Base-by-base conservation (phyloP, 30 jellyfish, hydroid and myxozoan species). In the Pseudorhiza aurosa region DNA sequence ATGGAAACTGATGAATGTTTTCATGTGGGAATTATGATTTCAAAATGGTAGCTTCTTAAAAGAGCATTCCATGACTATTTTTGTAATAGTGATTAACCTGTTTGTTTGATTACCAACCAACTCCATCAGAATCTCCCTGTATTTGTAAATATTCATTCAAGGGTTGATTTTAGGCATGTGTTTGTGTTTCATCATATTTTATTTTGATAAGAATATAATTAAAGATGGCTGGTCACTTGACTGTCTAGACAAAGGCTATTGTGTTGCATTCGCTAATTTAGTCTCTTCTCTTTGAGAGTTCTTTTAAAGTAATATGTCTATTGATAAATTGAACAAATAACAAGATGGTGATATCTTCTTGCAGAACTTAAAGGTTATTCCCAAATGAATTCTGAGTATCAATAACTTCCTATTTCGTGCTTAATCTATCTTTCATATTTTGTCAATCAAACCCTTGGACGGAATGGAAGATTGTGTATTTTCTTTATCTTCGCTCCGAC, bases 41-140 rank as follows among this genome's bases (percentile, higher is more conserved):
- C 60, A 70, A 65, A 68, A 44, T 56, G 71, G 84, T 39, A 65
- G 91, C 84, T 65, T 74, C 50, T 39, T 55, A 80, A 80, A 80
- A 65, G 91, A 65, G 39, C 91, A 80, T 62, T 71, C 58, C 21
- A 14, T 29, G 24, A 42, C 0, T 63, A n/a, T 65, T 45, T 42
- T 65, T 73, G 86, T 73, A 1, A 46, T n/a, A 28, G 18, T 49
- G 42, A 73, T 73, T 73, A 73, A 65, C n/a, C 75, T 37, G 25
- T 46, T 73, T 37, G 14, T 14, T 53, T 12, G 53, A 73, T 57
- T 73, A 18, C 86, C 44, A 39, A 36, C 43, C 35, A 47, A 14
- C 43, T 68, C 30, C 65, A 36, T 36, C 43, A 25, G 55, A 40
- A 30, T 46, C 43, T 8, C 43, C 50, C 18, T 18, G 12, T 68